phyloP scores from a whole-genome alignment of 2,113 vertebrate species.

The Notothenia coriiceps region DNA sequence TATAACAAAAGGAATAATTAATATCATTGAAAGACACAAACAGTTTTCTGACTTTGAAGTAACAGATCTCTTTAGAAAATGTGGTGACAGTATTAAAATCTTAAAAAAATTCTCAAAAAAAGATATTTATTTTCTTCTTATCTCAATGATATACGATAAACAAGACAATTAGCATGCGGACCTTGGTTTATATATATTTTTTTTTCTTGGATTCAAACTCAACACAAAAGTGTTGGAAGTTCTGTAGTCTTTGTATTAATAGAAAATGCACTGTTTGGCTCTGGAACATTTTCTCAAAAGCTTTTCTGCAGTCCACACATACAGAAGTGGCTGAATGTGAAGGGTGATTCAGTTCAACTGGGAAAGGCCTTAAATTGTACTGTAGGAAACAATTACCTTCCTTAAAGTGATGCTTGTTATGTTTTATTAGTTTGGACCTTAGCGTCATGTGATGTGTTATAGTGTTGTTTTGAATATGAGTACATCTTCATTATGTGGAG shows the following conservation, averaged over 20 bases:
- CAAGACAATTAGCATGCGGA: not conserved
- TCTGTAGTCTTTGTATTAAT: not conserved
- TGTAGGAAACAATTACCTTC: not conserved
- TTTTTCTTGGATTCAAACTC: not conserved
- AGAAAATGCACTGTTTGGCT: not conserved
- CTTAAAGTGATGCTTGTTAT: not conserved
- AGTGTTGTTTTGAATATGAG: conserved; percentile 49
- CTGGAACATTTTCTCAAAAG: not conserved
- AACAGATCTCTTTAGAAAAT: too few relatives aligned
- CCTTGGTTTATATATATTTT: not conserved
- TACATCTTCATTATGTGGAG: conserved; percentile 50
- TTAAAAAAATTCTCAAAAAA: too few relatives aligned
- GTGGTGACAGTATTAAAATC: too few relatives aligned
- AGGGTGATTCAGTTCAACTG: conserved; percentile 18
- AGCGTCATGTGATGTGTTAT: conserved; percentile 10
- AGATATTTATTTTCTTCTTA: too few relatives aligned
- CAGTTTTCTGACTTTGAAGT: too few relatives aligned
- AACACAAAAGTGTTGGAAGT: not conserved
- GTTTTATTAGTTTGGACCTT: not conserved
- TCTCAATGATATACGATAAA: too few relatives aligned
- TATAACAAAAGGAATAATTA: too few relatives aligned
- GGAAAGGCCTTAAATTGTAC: not conserved
- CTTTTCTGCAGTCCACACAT: not conserved
- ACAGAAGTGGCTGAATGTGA: not conserved
- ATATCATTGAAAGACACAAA: too few relatives aligned